phyloP scores from a whole-genome alignment of 2,888 invertebrate species.

The Agrotis exclamationis region DNA sequence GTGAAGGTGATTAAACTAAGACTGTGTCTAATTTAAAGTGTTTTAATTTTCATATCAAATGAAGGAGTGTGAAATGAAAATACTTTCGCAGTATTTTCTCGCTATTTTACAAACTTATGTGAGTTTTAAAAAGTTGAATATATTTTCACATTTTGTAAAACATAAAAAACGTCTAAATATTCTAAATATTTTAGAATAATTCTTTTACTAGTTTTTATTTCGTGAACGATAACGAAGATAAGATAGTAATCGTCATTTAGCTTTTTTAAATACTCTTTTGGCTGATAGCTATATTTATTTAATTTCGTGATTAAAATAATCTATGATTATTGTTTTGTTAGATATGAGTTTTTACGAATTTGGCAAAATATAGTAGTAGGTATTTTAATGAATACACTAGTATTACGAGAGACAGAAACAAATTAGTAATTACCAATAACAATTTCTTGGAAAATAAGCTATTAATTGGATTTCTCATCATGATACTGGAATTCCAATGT shows the following conservation, averaged over 20 bases:
- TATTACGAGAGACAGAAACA: background rate
- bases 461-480: conserved; percentile 11
- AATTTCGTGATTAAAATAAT: conserved; percentile 6
- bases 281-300: background rate
- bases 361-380: background rate
- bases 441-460: background rate
- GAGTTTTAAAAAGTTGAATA: background rate
- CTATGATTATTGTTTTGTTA: background rate
- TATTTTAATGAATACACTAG: background rate
- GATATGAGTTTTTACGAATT: background rate
- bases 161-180: background rate
- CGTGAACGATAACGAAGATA: background rate
- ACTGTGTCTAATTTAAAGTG: background rate
- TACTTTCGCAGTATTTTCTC: background rate
- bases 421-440: background rate
- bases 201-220: background rate
- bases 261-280: conserved; percentile 38
- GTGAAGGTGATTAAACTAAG: conserved; percentile 12
- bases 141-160: background rate
- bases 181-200: background rate
- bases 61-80: background rate
- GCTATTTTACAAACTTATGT: background rate
- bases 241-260: conserved; percentile 4
- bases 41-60: background rate
- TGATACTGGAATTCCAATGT: conserved; percentile 18